These are phyloP conservation scores for Chrysotoxum bicinctum DNA, from an alignment of 2,888 invertebrate species.

Conservation along the genomic window DNA sequence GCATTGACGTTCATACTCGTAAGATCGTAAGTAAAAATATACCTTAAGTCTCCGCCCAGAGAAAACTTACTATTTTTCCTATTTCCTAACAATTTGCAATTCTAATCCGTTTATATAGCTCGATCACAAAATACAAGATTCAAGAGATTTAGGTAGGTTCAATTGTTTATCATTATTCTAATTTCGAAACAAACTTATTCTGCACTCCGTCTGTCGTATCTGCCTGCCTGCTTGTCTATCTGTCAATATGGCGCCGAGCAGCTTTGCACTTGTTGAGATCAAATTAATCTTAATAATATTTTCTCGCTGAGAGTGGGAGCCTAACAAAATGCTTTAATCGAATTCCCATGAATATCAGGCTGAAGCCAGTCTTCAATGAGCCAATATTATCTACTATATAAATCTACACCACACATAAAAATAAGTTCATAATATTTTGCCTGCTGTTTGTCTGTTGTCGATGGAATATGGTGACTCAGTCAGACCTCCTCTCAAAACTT, in stretches of 20 bases:
- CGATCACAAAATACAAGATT: slow-evolving; percentile 2
- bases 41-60: neutral
- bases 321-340: slow-evolving; percentile 65
- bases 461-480: slow-evolving; percentile 34
- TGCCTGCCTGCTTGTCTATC: neutral
- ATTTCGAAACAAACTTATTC: neutral
- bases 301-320: slow-evolving; percentile 53
- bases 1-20: too few relatives aligned
- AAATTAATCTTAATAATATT: slow-evolving; percentile 71
- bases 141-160: neutral
- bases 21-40: neutral
- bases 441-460: slow-evolving; percentile 18
- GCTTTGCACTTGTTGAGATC: slow-evolving; percentile 69
- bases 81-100: neutral
- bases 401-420: slow-evolving; percentile 15
- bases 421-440: slow-evolving; percentile 32
- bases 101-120: neutral
- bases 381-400: neutral
- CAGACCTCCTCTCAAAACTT: neutral
- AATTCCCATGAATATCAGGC: slow-evolving; percentile 63
- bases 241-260: slow-evolving; percentile 54
- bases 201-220: neutral
- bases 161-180: neutral
- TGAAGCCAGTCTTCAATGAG: slow-evolving; percentile 12
- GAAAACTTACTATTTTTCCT: neutral